Evolutionary conservation across 1,140 invertebrate species (phyloP).

Genomic region (Arctopsyche grandis): DNA sequence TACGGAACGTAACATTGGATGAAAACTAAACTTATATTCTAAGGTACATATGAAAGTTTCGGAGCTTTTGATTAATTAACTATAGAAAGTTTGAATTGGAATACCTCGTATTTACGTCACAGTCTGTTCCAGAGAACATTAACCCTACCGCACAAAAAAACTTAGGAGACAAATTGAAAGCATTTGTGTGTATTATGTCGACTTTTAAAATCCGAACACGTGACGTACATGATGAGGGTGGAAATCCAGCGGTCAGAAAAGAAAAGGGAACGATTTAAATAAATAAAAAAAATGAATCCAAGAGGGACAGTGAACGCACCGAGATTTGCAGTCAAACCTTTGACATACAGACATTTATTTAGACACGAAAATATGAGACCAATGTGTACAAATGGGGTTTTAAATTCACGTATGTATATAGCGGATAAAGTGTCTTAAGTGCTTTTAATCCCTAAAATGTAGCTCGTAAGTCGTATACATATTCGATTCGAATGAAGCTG

Average conservation of each 20-base stretch:
- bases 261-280: constrained; percentile 3
- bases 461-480: too few species aligned
- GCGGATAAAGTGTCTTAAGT: too few species aligned
- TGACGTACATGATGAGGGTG: constrained; percentile 9
- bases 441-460: too few species aligned
- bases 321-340: background rate
- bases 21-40: background rate
- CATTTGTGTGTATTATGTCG: background rate
- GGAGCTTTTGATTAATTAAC: background rate
- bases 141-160: background rate
- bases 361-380: too few species aligned
- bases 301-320: background rate
- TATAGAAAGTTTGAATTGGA: too few species aligned
- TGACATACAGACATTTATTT: background rate
- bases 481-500: too few species aligned
- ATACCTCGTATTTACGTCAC: too few species aligned
- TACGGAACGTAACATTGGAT: constrained; percentile 22
- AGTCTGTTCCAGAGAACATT: constrained; percentile 3
- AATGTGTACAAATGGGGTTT: too few species aligned
- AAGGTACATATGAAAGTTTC: background rate
- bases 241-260: constrained; percentile 11
- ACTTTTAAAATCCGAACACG: background rate
- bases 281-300: background rate
- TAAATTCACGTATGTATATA: too few species aligned
- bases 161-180: constrained; percentile 13